phyloP scores from a whole-genome alignment of 2,797 vertebrate species.

The Acrocephalus scirpaceus region DNA sequence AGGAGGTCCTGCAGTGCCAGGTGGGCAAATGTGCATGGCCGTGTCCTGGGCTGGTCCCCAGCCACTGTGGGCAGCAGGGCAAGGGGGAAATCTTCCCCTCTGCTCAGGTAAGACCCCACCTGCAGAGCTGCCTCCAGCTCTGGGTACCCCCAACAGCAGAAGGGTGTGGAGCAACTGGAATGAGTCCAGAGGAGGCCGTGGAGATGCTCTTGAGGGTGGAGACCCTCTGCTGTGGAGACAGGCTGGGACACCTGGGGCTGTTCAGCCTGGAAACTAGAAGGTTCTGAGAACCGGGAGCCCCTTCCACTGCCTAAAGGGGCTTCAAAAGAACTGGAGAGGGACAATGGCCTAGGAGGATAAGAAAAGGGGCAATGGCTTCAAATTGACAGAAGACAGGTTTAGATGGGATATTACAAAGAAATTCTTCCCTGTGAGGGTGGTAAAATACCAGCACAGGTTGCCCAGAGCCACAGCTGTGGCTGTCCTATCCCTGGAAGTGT shows the following conservation, averaged over 20 bases:
- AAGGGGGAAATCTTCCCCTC: not conserved
- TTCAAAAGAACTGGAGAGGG: not conserved
- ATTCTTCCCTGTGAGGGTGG: not conserved
- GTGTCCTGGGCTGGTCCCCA: not conserved
- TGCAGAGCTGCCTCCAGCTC: not conserved
- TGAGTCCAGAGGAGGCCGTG: not conserved
- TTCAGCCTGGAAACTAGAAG: not conserved
- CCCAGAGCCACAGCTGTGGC: not conserved
- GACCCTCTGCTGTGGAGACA: not conserved
- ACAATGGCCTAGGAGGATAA: not conserved
- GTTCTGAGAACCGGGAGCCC: not conserved
- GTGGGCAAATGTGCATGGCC: not conserved
- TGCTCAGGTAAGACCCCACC: not conserved
- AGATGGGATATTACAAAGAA: not conserved
- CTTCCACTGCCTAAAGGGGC: not conserved
- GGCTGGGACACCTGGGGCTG: not conserved
- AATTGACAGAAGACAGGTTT: not conserved
- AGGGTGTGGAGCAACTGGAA: not conserved
- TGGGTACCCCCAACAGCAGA: not conserved
- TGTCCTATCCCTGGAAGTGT: not conserved
- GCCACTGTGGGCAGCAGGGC: not conserved
- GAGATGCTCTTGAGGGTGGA: not conserved
- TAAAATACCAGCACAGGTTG: not conserved
- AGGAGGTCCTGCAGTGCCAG: fast-evolving
- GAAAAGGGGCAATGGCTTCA: not conserved